These are phyloP conservation scores for Allacma fusca DNA, from an alignment of 2,888 invertebrate species.

Conservation along the genomic window DNA sequence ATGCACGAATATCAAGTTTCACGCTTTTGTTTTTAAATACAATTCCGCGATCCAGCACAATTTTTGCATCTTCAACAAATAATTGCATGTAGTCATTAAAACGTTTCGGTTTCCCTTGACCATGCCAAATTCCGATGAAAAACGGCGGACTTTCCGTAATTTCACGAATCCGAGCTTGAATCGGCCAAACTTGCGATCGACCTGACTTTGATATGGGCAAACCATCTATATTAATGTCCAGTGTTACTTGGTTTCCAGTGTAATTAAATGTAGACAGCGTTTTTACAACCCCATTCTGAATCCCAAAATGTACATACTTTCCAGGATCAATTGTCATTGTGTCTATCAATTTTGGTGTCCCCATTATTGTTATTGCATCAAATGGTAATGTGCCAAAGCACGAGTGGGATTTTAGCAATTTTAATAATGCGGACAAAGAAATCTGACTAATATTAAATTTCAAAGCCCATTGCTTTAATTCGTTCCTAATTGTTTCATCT, in stretches of 20 bases:
- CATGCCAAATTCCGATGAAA: constrained; percentile 44
- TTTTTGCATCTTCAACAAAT: constrained; percentile 48
- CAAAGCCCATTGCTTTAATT: neutral
- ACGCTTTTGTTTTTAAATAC: constrained; percentile 28
- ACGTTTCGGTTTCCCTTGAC: constrained; percentile 45
- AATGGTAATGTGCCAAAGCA: neutral
- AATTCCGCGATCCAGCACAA: constrained; percentile 38
- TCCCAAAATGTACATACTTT: constrained; percentile 20
- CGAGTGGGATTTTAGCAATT: neutral
- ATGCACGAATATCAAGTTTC: constrained; percentile 36
- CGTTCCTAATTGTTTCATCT: neutral
- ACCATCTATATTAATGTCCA: constrained; percentile 25
- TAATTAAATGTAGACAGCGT: neutral
- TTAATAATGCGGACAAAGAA: neutral
- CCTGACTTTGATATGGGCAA: constrained; percentile 9
- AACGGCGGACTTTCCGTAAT: neutral
- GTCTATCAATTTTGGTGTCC: neutral
- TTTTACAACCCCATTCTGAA: neutral
- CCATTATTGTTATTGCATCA: neutral
- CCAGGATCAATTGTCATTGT: neutral
- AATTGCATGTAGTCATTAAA: constrained; percentile 45
- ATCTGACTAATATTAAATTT: neutral
- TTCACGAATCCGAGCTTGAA: neutral
- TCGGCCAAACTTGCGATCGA: constrained; percentile 21
- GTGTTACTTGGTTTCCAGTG: neutral